Base-by-base conservation (phyloP, 2,113 vertebrate species). In the Halcyon senegalensis region DNA sequence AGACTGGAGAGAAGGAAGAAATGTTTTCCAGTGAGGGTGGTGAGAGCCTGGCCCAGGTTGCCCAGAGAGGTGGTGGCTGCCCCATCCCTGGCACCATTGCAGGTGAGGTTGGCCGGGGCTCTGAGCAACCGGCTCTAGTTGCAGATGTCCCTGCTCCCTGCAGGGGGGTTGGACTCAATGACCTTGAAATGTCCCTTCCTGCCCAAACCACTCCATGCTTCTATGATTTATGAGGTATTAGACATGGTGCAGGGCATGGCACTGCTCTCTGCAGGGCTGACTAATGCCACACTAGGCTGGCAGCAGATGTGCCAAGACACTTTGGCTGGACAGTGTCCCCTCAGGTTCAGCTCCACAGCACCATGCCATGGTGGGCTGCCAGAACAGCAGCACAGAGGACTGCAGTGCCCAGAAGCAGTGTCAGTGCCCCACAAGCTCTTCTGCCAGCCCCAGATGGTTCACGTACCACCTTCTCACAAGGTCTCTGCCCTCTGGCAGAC, bases 241-340 rank as follows among this genome's bases (percentile, higher is more conserved):
- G 48, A 73, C 39, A 41, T 16, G 0, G 0, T 51, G 55, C 50
- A n/a, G 77, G 68, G 77, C 74, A 75, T 1, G 11, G n/a, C 35
- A n/a, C 27, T 69, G 62, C 39, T 55, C 53, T 48, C 56, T 15
- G 56, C 14, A 12, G 56, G 56, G 11, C 56, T 88, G 80, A 24
- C 14, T 25, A 46, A 64, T 3, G 28, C 16, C 77, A 73, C 5
- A 9, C 7, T 30, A 43, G 55, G 37, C 31, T 80, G 70, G 72
- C 44, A n/a, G 59, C 51, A 69, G 55, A 63, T 21, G 31, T 58
- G 31, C 55, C 11, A 9, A 58, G 33, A 21, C 31, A n/a, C 56
- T 31, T 58, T 44, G 18, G 70, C 59, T 64, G 51, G 64, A 28
- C 0, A 1, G 23, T 7, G 3, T 0, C 2, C 23, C 46, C 8